Evolutionary conservation across 1,140 invertebrate species (phyloP), one percentile per base, ranked within the genome.

Genomic region (Bactericera cockerelli): DNA sequence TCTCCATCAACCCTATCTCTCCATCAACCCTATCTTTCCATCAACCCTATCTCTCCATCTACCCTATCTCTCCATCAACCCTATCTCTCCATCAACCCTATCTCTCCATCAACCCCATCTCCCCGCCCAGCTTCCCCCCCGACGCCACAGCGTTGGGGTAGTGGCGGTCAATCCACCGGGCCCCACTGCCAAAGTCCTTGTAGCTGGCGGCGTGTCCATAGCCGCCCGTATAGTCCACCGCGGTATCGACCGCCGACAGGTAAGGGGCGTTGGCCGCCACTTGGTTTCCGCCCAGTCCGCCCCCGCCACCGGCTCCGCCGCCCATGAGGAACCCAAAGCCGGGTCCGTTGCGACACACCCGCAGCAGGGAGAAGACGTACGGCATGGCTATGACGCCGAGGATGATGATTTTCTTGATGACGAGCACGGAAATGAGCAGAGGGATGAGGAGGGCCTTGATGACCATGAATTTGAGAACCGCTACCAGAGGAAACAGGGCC

Each of bases 371-470:
- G 1, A 84, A 65, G 28, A 84, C 63, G 21, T 79, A 75, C 0
- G 82, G 81, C 4, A 80, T 65, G 22, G 82, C 68, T 19, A 84
- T 61, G 0, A 80, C 80, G 1, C 75, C 80, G 0, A 82, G 62
- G 2, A 84, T 68, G 8, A 84, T 68, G 8, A 85, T 68, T 62
- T 84, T 85, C 70, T 85, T 85, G 59, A 84, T 81, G 63, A 82
- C 74, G 59, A 84, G 73, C 1, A 84, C 77, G 1, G 76, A 75
- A 2, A 83, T 67, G 11, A 83, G 74, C 11, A 83, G 76, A 0
- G 82, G 78, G 3, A 81, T 69, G 2, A 83, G 67, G 42, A 83
- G 63, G 6, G 81, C 65, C 60, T 83, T 84, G 1, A 80, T 69
- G 16, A 63, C 21, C 11, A 62, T 56, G 26, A 65, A 63, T 69